These are phyloP conservation scores for Cetonia aurata DNA, from an alignment of 2,888 invertebrate species.

Conservation along the genomic window DNA sequence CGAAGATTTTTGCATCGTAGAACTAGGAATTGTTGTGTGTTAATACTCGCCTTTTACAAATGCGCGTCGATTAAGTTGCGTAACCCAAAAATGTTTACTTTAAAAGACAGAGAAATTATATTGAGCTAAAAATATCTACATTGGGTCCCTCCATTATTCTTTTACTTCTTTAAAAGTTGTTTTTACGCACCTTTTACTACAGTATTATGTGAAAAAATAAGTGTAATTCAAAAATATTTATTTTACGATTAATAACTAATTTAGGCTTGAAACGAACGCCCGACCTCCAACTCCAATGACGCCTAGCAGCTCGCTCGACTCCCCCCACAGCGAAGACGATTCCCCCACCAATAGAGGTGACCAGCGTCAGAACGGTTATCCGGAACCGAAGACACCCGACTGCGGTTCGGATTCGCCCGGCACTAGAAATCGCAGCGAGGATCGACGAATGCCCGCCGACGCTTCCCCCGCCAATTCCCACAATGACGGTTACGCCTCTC, in stretches of 20 bases:
- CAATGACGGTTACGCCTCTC: slow-evolving; percentile 31
- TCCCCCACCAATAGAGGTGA: slow-evolving; percentile 39
- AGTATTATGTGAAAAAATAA: no score
- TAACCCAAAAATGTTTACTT: no score
- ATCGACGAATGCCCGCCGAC: slow-evolving; percentile 48
- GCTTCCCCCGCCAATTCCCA: slow-evolving; percentile 46
- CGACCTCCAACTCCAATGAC: slow-evolving; percentile 48
- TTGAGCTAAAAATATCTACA: no score
- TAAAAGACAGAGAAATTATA: no score
- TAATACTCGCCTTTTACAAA: no score
- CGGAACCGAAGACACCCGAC: slow-evolving; percentile 46
- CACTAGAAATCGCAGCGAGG: slow-evolving; percentile 41
- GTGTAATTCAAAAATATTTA: neutral
- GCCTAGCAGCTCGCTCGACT: slow-evolving; percentile 53
- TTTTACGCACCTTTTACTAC: no score
- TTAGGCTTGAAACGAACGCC: slow-evolving; percentile 39
- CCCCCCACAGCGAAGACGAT: slow-evolving; percentile 44
- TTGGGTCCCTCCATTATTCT: no score
- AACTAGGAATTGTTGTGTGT: no score
- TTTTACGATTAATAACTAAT: slow-evolving; percentile 43
- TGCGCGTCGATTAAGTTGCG: no score
- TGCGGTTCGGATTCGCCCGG: slow-evolving; percentile 38
- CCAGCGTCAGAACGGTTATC: slow-evolving; percentile 27
- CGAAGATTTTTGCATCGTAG: no score
- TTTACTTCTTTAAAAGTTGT: no score